Evolutionary conservation across 1,140 invertebrate genomes (phyloP).

Genomic region (Magallana ariakensis): DNA sequence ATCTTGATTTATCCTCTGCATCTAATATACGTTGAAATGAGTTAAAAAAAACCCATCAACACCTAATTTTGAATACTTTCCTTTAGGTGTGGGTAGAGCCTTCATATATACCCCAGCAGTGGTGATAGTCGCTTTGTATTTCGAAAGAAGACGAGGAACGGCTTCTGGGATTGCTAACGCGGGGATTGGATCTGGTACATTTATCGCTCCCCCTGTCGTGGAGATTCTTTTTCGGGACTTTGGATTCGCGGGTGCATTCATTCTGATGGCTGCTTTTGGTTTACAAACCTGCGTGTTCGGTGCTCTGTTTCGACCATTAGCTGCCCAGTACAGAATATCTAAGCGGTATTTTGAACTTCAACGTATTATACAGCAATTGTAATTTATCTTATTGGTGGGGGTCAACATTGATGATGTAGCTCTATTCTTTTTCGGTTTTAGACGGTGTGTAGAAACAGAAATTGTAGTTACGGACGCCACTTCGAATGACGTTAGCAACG

Average conservation of each 20-base stretch:
- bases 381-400: not conserved
- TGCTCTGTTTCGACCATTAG: constrained; percentile 47
- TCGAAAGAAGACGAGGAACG: constrained; percentile 69
- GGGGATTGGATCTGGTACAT: constrained; percentile 76
- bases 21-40: not conserved
- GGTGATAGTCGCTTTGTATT: constrained; percentile 76
- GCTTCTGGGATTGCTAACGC: constrained; percentile 76
- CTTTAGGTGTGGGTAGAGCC: constrained; percentile 74
- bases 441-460: not conserved
- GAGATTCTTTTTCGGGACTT: constrained; percentile 69
- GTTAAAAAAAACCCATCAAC: too few species aligned
- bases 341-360: not conserved
- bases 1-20: constrained; percentile 19
- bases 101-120: constrained; percentile 74
- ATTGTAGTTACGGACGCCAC: not conserved
- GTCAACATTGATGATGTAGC: not conserved
- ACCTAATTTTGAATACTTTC: constrained; percentile 39
- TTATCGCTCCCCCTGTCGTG: constrained; percentile 75
- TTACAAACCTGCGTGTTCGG: constrained; percentile 54
- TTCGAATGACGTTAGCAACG: not conserved
- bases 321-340: not conserved
- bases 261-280: constrained; percentile 57
- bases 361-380: not conserved
- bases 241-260: constrained; percentile 58
- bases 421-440: not conserved